These are phyloP conservation scores for Nylanderia fulva DNA, from an alignment of 1,140 invertebrate species.

Conservation along the genomic window DNA sequence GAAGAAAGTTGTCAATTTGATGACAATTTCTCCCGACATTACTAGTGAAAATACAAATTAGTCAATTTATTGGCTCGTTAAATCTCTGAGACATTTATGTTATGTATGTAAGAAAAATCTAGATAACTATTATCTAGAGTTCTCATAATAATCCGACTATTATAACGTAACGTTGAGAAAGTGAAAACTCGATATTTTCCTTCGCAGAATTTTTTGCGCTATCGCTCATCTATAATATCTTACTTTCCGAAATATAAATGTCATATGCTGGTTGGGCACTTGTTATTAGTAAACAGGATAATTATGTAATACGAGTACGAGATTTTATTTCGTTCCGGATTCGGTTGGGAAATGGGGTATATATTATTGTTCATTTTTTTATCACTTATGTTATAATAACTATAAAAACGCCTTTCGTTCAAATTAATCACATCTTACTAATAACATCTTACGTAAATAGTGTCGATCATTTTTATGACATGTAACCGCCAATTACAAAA, in stretches of 20 bases:
- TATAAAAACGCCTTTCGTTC: not conserved
- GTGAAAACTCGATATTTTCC: not conserved
- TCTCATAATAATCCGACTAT: not conserved
- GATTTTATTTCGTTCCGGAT: not conserved
- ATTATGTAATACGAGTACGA: not conserved
- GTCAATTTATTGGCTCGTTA: too few species aligned
- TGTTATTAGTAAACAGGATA: not conserved
- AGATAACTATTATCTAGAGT: not conserved
- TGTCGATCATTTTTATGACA: not conserved
- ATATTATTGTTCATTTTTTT: not conserved
- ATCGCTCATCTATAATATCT: not conserved
- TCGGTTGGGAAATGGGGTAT: not conserved
- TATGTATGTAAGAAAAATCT: too few species aligned
- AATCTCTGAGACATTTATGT: too few species aligned
- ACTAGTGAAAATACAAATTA: too few species aligned
- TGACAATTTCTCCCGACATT: too few species aligned
- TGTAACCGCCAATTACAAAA: not conserved
- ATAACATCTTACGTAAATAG: not conserved
- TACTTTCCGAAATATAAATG: not conserved
- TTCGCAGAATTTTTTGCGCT: not conserved
- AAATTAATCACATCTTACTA: not conserved
- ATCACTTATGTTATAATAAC: not conserved
- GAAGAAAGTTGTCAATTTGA: too few species aligned
- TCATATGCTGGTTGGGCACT: not conserved
- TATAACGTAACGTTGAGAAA: not conserved